Evolutionary conservation across 2,888 invertebrate species (phyloP).

Genomic region (Dorcus parallelipipedus): DNA sequence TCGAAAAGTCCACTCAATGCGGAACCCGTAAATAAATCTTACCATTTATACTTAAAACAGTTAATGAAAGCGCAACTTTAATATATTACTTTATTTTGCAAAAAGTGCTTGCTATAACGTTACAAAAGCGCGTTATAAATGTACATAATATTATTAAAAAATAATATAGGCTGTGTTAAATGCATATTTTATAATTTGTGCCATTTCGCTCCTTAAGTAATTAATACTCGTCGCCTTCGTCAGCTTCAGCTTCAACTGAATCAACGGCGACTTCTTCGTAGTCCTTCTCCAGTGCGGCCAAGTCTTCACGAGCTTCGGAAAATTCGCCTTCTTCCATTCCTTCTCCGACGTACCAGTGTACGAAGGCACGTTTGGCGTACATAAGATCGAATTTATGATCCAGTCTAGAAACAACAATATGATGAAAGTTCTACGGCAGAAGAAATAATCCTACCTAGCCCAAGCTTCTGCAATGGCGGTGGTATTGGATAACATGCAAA

Average conservation of each 20-base stretch:
- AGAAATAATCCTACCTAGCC: constrained; percentile 63
- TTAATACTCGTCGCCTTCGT: constrained; percentile 68
- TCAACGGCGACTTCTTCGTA: constrained; percentile 78
- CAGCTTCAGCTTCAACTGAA: constrained; percentile 56
- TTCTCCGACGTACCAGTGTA: constrained; percentile 90
- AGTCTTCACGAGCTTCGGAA: constrained; percentile 82
- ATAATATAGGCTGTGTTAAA: too few species aligned
- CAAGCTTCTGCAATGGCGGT: constrained; percentile 96
- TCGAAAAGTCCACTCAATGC: constrained; percentile 78
- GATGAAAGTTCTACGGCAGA: neutral
- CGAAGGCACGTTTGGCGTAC: constrained; percentile 94
- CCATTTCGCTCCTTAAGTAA: neutral
- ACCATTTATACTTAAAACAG: constrained; percentile 72
- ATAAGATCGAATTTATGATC: constrained; percentile 95
- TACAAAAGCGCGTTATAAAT: too few species aligned
- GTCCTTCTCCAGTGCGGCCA: constrained; percentile 76
- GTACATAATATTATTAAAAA: too few species aligned
- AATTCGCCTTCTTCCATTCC: constrained; percentile 89
- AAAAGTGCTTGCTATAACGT: too few species aligned
- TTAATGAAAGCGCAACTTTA: constrained; percentile 57
- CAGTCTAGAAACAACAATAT: constrained; percentile 53
- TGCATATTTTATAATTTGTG: too few species aligned
- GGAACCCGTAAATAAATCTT: constrained; percentile 73
- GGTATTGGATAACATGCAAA: constrained; percentile 96
- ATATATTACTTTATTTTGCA: too few species aligned